Evolutionary conservation across 37 sponge, comb jelly and placozoan genomes (phyloP).

Genomic region (Amphimedon queenslandica): DNA sequence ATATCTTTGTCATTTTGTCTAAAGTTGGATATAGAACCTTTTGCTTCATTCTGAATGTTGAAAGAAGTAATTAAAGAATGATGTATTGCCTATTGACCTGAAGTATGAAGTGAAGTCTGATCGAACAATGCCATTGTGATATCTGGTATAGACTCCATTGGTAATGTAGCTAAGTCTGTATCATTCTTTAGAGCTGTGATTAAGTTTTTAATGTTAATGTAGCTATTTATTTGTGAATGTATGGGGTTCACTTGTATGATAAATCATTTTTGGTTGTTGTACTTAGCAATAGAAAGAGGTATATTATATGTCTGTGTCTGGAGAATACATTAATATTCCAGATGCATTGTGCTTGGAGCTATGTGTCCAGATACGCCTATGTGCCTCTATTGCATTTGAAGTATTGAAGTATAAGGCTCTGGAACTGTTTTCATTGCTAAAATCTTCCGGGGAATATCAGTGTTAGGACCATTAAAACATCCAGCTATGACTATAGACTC

Average conservation of each 20-base stretch:
- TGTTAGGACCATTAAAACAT: not conserved
- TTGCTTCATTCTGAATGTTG: conserved; percentile 11
- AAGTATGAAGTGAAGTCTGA: conserved; percentile 2
- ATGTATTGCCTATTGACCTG: not conserved
- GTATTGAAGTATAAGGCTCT: not conserved
- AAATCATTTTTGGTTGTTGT: not conserved
- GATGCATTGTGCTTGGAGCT: not conserved
- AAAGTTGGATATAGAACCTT: not conserved
- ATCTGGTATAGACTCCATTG: not conserved
- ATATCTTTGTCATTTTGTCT: not conserved
- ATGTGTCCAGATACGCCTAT: conserved; percentile 16
- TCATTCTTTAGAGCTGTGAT: not conserved
- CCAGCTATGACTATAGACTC: not conserved
- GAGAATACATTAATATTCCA: conserved; percentile 10
- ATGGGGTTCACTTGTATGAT: conserved; percentile 5
- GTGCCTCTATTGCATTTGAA: conserved; percentile 15
- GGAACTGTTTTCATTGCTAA: not conserved
- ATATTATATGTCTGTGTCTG: conserved; percentile 30
- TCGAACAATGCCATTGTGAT: not conserved
- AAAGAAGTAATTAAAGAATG: conserved; percentile 1
- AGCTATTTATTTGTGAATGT: not conserved
- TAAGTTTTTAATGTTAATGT: not conserved
- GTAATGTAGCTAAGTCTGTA: conserved; percentile 8
- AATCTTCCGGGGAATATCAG: not conserved
- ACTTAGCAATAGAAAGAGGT: not conserved